Evolutionary conservation across 2,113 vertebrate genomes (phyloP), one percentile per base, ranked within the genome.

Genomic region (Strigops habroptila): DNA sequence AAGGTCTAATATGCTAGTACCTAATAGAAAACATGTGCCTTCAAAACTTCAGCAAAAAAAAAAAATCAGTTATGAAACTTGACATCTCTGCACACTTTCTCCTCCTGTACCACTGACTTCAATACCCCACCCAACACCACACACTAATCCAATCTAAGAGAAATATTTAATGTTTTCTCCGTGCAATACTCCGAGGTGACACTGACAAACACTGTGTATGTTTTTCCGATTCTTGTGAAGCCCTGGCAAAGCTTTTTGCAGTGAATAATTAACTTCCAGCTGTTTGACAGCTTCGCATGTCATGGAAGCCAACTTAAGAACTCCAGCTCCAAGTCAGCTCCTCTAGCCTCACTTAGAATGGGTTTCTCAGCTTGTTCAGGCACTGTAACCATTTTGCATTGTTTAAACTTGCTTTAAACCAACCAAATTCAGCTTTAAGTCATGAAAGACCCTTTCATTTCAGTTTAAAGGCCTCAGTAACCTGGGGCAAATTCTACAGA

Each of bases 231-330:
- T 75, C 57, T 23, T 76, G 27, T n/a, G 62, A 93, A 63, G 69
- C 78, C 39, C 31, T 60, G 78, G 63, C 55, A 70, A 75, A 49
- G 86, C 9, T 75, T 79, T 75, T 48, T 80, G 51, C 30, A 37
- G 81, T 82, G 49, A 93, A 89, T 86, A 65, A 95, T 89, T 91
- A 93, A 82, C 81, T 82, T 51, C 44, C 76, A 82, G 71, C 57
- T 89, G 80, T 90, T 75, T 83, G 93, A 83, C 73, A 75, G 67
- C 44, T 79, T 83, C 24, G 27, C 13, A 44, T 63, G 60, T 33
- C 44, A 22, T 25, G 18, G 68, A 65, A 86, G 60, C 23, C 64
- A 70, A 41, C n/a, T 30, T 71, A 60, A 64, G 37, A 83, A 35
- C 33, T 57, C 18, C 46, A 31, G 51, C 48, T 86, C 33, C 19